A percentile compares a stretch with the other conserved stretches of the same genome.
Conservation (phyloP, 1,140 invertebrate species). For the Manduca sexta region DNA sequence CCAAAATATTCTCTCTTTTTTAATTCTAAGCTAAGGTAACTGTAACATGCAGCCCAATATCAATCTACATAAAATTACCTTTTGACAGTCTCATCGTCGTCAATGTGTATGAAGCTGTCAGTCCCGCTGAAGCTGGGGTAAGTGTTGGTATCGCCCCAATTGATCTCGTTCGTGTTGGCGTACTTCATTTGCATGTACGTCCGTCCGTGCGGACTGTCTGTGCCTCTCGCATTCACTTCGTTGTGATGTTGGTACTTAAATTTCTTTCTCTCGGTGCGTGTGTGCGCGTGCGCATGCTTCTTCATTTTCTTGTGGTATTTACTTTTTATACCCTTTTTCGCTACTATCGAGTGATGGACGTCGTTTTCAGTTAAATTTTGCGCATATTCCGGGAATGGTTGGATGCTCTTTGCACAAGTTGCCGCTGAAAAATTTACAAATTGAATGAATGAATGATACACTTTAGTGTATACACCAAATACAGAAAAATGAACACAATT, state of each 20-base stretch:
- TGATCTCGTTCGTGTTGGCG: conserved; percentile 47
- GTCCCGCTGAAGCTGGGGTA: conserved; percentile 81
- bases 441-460: too few species aligned
- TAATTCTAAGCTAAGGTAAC: too few species aligned
- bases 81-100: conserved; percentile 84
- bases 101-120: conserved; percentile 85
- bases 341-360: conserved; percentile 49
- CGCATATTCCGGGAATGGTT: conserved; percentile 32
- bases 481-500: too few species aligned
- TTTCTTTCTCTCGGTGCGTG: conserved; percentile 43
- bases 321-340: conserved; percentile 55
- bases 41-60: too few species aligned
- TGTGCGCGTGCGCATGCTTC: conserved; percentile 37
- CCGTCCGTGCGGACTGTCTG: conserved; percentile 34
- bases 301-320: conserved; percentile 48
- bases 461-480: too few species aligned
- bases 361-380: conserved; percentile 40
- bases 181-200: conserved; percentile 66
- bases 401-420: conserved; percentile 39
- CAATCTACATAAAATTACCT: conserved; percentile 27
- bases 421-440: conserved; percentile 23
- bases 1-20: too few species aligned
- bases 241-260: conserved; percentile 33
- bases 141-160: conserved; percentile 64
- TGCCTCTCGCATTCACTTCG: background rate